Evolutionary conservation across 2,888 invertebrate genomes (phyloP).

Genomic region (Margaritifera margaritifera): DNA sequence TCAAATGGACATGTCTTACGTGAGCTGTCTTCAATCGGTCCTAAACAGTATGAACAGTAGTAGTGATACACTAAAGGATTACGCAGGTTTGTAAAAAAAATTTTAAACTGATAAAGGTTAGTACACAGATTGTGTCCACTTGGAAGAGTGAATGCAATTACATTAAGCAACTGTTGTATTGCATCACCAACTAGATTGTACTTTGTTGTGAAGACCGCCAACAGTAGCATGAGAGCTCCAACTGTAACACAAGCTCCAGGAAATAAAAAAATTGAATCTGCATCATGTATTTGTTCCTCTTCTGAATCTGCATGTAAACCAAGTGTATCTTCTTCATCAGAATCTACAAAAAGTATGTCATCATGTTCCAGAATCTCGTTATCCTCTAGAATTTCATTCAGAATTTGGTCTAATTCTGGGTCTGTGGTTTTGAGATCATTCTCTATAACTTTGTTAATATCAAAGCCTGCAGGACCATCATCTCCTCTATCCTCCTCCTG

Average conservation of each 20-base stretch:
- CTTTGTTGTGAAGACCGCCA: conserved; percentile 24
- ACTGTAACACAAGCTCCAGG: conserved; percentile 19
- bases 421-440: too few relatives aligned
- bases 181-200: conserved; percentile 22
- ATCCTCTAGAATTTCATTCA: too few relatives aligned
- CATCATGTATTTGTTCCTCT: neutral
- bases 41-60: conserved; percentile 10
- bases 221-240: conserved; percentile 31
- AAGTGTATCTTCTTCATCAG: too few relatives aligned
- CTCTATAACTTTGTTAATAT: too few relatives aligned
- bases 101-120: conserved; percentile 14
- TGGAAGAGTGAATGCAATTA: conserved; percentile 14
- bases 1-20: neutral
- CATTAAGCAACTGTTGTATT: conserved; percentile 15
- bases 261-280: conserved; percentile 10
- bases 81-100: conserved; percentile 15
- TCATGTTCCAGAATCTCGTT: too few relatives aligned
- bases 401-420: too few relatives aligned
- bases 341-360: too few relatives aligned
- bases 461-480: too few relatives aligned
- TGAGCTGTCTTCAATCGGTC: neutral
- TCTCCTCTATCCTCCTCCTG: too few relatives aligned
- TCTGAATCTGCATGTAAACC: too few relatives aligned
- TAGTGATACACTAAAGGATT: conserved; percentile 17
- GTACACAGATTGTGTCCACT: conserved; percentile 11